Evolutionary conservation across 2,113 vertebrate species (phyloP).

Genomic region (Actenoides lindsayi): DNA sequence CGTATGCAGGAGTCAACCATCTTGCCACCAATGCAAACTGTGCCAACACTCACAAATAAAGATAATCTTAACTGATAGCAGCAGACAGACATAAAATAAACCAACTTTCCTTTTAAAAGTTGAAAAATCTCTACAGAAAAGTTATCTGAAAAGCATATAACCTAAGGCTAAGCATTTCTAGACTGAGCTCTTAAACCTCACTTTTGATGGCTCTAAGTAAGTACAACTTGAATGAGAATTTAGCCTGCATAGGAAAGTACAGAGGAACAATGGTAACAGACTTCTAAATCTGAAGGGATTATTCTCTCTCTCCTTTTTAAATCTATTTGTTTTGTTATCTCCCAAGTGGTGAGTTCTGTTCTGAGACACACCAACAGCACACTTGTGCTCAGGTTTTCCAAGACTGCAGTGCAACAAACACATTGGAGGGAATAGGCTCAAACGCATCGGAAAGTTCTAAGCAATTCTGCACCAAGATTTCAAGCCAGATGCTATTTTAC

Average conservation of each 20-base stretch:
- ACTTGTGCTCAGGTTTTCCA: neutral
- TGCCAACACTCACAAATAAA: neutral
- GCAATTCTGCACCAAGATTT: neutral
- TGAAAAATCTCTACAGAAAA: neutral
- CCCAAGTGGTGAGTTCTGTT: neutral
- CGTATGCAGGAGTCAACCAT: neutral
- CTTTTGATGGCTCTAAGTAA: neutral
- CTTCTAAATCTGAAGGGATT: neutral
- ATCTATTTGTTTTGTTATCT: neutral
- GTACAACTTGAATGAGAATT: neutral
- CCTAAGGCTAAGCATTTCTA: neutral
- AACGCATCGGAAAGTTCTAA: neutral
- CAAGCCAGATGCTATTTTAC: neutral
- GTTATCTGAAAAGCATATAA: neutral
- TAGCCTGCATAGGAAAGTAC: neutral
- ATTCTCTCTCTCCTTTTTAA: neutral
- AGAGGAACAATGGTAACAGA: neutral
- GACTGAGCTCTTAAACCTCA: neutral
- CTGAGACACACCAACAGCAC: neutral
- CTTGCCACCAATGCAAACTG: neutral
- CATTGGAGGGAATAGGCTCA: neutral
- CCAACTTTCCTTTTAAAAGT: neutral
- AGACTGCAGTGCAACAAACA: neutral
- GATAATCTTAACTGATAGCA: neutral
- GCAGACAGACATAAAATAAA: neutral